These are phyloP conservation scores for Sinohyriopsis cumingii DNA, from an alignment of 2,888 invertebrate species.

Conservation along the genomic window DNA sequence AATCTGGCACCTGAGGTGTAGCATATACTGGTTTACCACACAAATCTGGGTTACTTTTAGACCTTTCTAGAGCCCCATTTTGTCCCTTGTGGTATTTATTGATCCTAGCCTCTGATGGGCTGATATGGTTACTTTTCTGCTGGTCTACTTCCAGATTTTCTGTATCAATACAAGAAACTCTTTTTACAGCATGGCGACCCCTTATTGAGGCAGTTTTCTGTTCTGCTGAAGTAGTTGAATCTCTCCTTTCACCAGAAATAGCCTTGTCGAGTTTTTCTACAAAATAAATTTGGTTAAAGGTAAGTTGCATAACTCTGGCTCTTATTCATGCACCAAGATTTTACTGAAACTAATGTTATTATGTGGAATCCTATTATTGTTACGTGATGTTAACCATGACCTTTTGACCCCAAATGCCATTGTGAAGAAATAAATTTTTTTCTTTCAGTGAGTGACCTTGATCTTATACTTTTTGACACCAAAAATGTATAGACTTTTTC, in stretches of 20 bases:
- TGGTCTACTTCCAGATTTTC: constrained; percentile 38
- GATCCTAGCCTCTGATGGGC: constrained; percentile 54
- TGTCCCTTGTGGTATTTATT: constrained; percentile 45
- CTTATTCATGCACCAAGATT: no score
- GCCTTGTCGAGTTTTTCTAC: constrained; percentile 69
- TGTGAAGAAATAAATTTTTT: no score
- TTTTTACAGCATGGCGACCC: constrained; percentile 78
- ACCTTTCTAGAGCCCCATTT: constrained; percentile 48
- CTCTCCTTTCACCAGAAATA: constrained; percentile 32
- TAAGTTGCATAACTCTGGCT: no score
- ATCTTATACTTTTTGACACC: no score
- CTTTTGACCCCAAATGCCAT: no score
- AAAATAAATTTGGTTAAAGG: constrained; percentile 19
- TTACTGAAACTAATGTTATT: no score
- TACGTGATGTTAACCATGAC: no score
- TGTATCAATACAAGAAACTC: constrained; percentile 58
- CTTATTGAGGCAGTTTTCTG: constrained; percentile 91
- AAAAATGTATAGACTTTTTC: no score
- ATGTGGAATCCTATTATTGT: no score
- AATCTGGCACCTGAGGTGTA: constrained; percentile 38
- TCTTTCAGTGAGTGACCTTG: no score
- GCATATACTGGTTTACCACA: constrained; percentile 38
- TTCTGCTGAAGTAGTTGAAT: constrained; percentile 36
- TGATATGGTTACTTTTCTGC: constrained; percentile 37
- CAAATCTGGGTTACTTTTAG: constrained; percentile 60